These are phyloP conservation scores for Hypocryptadius cinnamomeus DNA, from an alignment of 2,113 vertebrate genomes.

Conservation along the genomic window DNA sequence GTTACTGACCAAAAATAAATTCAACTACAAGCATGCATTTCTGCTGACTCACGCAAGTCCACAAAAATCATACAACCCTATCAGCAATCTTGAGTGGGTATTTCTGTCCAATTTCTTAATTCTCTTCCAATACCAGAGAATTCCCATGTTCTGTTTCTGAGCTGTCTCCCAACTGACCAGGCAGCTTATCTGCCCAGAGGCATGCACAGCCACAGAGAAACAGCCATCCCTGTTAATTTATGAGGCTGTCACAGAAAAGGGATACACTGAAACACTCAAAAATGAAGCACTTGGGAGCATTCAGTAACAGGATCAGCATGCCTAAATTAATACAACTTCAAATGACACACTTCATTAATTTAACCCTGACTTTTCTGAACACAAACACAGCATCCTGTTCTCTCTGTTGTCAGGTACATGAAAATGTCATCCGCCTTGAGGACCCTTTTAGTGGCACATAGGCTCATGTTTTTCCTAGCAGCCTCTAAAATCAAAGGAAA, in stretches of 20 bases:
- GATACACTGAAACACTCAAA: neutral
- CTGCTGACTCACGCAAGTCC: neutral
- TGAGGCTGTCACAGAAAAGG: neutral
- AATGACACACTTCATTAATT: neutral
- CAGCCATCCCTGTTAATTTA: neutral
- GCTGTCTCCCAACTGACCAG: neutral
- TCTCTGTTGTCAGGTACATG: neutral
- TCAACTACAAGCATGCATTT: neutral
- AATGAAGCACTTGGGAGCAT: neutral
- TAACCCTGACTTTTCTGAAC: neutral
- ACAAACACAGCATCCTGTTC: neutral
- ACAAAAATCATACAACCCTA: neutral
- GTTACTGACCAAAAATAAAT: neutral
- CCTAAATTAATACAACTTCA: neutral
- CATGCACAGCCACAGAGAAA: neutral
- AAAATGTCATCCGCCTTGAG: neutral
- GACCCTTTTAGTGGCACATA: neutral
- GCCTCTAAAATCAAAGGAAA: neutral
- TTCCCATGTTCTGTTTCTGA: neutral
- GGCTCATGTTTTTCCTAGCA: neutral
- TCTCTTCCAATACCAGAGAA: neutral
- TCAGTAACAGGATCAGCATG: neutral
- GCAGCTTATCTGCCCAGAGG: neutral
- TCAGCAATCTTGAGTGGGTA: neutral
- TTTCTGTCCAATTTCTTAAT: neutral